Conservation (phyloP, 2,888 invertebrate species). For the Amiota communis region DNA sequence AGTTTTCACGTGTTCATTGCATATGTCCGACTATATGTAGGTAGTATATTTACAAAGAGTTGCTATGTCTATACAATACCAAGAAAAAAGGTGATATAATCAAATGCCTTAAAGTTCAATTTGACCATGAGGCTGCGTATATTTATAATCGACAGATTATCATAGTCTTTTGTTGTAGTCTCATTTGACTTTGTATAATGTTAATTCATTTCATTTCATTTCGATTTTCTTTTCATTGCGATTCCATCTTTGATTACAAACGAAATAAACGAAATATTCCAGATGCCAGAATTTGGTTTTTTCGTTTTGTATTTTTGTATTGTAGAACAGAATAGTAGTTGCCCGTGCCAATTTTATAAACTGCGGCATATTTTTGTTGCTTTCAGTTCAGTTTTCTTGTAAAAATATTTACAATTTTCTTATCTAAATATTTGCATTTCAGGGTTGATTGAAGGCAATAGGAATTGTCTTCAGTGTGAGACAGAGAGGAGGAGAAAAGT, state of each 20-base stretch:
- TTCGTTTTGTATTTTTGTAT: not conserved
- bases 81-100: no score
- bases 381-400: constrained; percentile 43
- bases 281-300: constrained; percentile 50
- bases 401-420: constrained; percentile 62
- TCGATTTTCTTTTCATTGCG: not conserved
- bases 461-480: no score
- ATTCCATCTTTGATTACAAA: constrained; percentile 58
- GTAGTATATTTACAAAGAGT: not conserved
- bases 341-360: constrained; percentile 55
- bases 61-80: not conserved
- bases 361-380: constrained; percentile 43
- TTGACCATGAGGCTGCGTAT: not conserved
- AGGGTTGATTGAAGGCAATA: not conserved
- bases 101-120: not conserved
- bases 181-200: constrained; percentile 8
- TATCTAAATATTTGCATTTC: constrained; percentile 59
- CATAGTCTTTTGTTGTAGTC: not conserved
- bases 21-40: no score
- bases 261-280: constrained; percentile 64
- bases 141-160: no score
- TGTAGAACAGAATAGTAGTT: not conserved
- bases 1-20: constrained; percentile 3
- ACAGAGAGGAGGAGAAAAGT: no score
- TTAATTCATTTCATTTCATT: not conserved